These are phyloP conservation scores for Pristis pectinata DNA, from an alignment of 2,797 vertebrate species.

Conservation along the genomic window DNA sequence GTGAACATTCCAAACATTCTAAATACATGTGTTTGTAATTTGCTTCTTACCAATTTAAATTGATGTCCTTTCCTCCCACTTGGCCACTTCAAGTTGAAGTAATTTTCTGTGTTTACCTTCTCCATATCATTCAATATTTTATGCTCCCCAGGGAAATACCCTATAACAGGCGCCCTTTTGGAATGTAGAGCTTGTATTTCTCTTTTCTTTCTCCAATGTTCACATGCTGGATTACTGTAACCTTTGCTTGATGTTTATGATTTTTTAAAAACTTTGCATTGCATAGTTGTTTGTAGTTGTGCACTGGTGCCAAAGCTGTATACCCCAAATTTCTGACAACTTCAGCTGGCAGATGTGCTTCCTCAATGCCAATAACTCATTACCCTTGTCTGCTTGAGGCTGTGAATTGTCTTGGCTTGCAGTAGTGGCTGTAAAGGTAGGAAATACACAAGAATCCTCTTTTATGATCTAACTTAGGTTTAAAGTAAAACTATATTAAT, in stretches of 20 bases:
- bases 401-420: not conserved
- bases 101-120: not conserved
- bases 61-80: not conserved
- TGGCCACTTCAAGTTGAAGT: not conserved
- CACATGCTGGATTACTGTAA: not conserved
- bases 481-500: not conserved
- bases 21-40: not conserved
- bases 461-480: not conserved
- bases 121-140: constrained; percentile 4
- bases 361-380: not conserved
- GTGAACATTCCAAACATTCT: not conserved
- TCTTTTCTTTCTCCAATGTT: not conserved
- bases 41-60: not conserved
- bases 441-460: not conserved
- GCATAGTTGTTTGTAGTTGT: not conserved
- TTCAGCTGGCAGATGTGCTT: not conserved
- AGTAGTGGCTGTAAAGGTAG: not conserved
- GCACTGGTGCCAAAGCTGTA: not conserved
- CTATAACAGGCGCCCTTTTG: not conserved
- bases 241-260: not conserved
- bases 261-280: not conserved
- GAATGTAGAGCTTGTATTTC: not conserved
- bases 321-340: not conserved
- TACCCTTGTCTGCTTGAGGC: not conserved
- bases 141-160: not conserved